These are phyloP conservation scores for Strigamia maritima DNA, from an alignment of 2,888 invertebrate species.

Conservation along the genomic window DNA sequence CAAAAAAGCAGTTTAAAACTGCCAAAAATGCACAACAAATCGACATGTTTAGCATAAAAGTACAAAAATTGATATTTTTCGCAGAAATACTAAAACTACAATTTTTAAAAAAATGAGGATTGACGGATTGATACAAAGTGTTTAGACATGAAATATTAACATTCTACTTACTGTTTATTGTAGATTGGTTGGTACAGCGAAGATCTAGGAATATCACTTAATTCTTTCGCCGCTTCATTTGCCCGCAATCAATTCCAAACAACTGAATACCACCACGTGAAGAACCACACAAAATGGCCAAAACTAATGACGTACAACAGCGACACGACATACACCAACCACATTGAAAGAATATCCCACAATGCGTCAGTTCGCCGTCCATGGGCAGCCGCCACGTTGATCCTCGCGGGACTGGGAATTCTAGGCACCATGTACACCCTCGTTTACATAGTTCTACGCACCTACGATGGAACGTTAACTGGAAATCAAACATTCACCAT, in stretches of 20 bases:
- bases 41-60: too few species aligned
- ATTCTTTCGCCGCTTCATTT: conserved; percentile 40
- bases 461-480: conserved; percentile 51
- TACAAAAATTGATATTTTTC: too few species aligned
- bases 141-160: too few species aligned
- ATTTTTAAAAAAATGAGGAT: too few species aligned
- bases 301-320: neutral
- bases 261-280: neutral
- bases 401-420: conserved; percentile 49
- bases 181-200: conserved; percentile 50
- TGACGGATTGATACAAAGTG: too few species aligned
- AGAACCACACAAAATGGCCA: conserved; percentile 7
- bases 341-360: neutral
- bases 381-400: conserved; percentile 50
- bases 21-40: too few species aligned
- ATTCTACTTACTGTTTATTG: conserved; percentile 39
- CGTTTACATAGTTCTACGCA: conserved; percentile 49
- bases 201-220: conserved; percentile 48
- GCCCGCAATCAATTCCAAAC: neutral
- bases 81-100: too few species aligned
- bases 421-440: conserved; percentile 50
- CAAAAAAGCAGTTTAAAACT: too few species aligned
- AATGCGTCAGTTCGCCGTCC: conserved; percentile 43
- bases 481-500: conserved; percentile 49
- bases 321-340: conserved; percentile 39